Evolutionary conservation across 92 coral and sea anemone genomes (phyloP).

Genomic region (Pocillopora grandis): DNA sequence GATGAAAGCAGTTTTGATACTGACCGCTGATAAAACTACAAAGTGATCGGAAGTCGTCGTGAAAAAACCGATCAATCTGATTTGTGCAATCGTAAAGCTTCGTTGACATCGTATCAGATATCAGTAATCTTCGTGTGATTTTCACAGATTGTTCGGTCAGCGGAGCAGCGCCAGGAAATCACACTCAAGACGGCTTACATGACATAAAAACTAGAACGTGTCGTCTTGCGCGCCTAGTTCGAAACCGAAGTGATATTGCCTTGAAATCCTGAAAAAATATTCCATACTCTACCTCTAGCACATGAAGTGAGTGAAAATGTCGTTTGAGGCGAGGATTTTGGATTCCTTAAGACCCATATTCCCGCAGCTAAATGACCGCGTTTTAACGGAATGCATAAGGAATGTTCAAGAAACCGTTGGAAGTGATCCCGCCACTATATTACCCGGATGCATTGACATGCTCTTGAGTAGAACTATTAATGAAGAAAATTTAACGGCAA

Average conservation of each 20-base stretch:
- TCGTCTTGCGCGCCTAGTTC: conserved; percentile 3
- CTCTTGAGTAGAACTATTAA: conserved; percentile 42
- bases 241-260: conserved; percentile 5
- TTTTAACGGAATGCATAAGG: conserved; percentile 56
- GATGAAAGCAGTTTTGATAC: not conserved
- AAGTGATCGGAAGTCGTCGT: not conserved
- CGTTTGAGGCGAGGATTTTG: conserved; percentile 46
- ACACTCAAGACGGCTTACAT: not conserved
- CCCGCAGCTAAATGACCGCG: conserved; percentile 68
- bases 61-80: conserved; percentile 21
- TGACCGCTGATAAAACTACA: conserved; percentile 34
- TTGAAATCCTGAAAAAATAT: not conserved
- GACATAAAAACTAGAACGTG: not conserved
- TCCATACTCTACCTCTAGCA: not conserved
- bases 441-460: conserved; percentile 64
- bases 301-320: not conserved
- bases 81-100: conserved; percentile 21
- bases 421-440: conserved; percentile 57
- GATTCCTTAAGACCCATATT: conserved; percentile 80
- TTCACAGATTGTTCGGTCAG: not conserved
- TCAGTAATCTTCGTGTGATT: too few relatives aligned
- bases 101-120: too few relatives aligned
- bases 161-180: not conserved
- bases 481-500: conserved; percentile 14
- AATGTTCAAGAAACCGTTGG: conserved; percentile 69